Base-by-base conservation (phyloP, 2,113 vertebrate genomes). In the Arothron firmamentum region DNA sequence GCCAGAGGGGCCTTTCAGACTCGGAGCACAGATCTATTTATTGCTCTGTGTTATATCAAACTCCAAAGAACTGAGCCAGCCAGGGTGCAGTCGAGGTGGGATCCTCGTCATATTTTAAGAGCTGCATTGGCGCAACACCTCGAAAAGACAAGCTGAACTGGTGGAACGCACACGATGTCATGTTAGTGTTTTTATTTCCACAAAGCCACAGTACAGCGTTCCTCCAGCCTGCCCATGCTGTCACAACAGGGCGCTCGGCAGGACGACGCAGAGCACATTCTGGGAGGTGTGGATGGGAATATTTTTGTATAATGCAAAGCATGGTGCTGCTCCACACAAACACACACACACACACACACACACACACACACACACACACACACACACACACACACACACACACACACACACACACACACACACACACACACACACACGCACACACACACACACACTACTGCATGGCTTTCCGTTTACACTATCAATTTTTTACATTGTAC, bases 1-100 rank as follows among this genome's bases (percentile, higher is more conserved):
- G 69, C 69, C 72, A 72, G 66, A 74, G 57, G 69, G 50, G 48
- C 28, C 62, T 56, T 59, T 69, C 17, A 64, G 78, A 8, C 61
- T 48, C 50, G 51, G 48, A 21, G 50, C 13, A 25, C 21, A 21
- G 21, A 12, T 15, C 19, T 23, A 21, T 19, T 23, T 20, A 13
- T 50, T 21, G 3, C 34, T 28, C 21, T 51, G 14, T 20, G 38
- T 62, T 55, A 62, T 62, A 64, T 42, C 18, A 17, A 34, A 31
- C 15, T 45, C 6, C 9, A 38, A 31, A 31, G 34, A 65, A 55
- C 25, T 2, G 14, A 57, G 23, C 3, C 23, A 50, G 28, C 21
- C 7, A 38, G 53, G 54, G 18, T 20, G 50, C 65, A 5, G 12
- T 62, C 50, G 8, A 38, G 2, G 3, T 34, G 2, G 10, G 23